These are phyloP conservation scores for Chelon labrosus DNA, from an alignment of 2,797 vertebrate species.

Conservation along the genomic window DNA sequence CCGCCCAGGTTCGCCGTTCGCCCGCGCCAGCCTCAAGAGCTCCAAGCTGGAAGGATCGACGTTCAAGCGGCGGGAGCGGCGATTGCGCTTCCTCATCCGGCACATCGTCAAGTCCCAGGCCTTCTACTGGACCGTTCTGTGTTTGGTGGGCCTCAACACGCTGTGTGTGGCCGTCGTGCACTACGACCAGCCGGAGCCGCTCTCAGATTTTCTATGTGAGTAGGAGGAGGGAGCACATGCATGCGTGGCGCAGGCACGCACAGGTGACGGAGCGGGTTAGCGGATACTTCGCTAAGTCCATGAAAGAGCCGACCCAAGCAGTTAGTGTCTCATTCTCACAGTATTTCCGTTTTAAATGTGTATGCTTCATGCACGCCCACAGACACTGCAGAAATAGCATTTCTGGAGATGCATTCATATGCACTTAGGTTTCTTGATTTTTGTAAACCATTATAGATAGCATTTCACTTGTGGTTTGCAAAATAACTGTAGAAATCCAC, in stretches of 20 bases:
- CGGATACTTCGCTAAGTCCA: conserved; percentile 48
- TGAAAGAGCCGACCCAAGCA: conserved; percentile 37
- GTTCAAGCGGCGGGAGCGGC: conserved; percentile 92
- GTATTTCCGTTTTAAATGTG: neutral
- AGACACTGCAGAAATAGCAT: neutral
- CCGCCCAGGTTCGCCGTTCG: conserved; percentile 92
- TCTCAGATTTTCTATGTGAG: conserved; percentile 97
- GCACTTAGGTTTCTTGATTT: too few relatives aligned
- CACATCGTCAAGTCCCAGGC: conserved; percentile 95
- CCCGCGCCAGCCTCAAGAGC: conserved; percentile 96
- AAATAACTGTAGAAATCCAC: too few relatives aligned
- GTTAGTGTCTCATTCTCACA: neutral
- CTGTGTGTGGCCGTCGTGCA: conserved; percentile 95
- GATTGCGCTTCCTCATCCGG: conserved; percentile 93
- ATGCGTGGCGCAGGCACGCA: conserved; percentile 14
- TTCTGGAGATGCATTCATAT: too few relatives aligned
- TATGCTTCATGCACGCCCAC: neutral
- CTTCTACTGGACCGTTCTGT: conserved; percentile 96
- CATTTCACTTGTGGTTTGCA: too few relatives aligned
- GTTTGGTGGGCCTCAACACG: conserved; percentile 96
- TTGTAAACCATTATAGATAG: too few relatives aligned
- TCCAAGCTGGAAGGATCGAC: conserved; percentile 93
- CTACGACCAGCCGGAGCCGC: conserved; percentile 93
- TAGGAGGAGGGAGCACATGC: conserved; percentile 46
- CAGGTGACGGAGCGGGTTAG: conserved; percentile 49